Evolutionary conservation across 2,888 invertebrate genomes (phyloP), one percentile per base, ranked within the genome.

Genomic region (Macaria notata): DNA sequence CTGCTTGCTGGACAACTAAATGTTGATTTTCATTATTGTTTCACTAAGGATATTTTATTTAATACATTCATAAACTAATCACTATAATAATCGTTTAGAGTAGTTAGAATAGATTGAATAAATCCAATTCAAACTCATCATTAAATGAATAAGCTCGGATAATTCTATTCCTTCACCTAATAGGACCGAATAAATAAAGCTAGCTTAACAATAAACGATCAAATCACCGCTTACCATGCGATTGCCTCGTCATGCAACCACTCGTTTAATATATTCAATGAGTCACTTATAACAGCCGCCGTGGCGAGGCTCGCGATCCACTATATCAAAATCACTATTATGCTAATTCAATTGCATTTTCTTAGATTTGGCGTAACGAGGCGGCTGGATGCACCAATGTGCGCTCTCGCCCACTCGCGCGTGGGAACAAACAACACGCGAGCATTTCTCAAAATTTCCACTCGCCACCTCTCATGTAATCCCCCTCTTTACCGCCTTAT

Each of bases 341-440:
- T 77, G 70, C 70, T 75, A 78, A 79, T 77, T 73, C 61, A 75
- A 75, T 76, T 71, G 62, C 54, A 74, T 72, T 70, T 65, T 69
- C 67, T 73, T 62, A 73, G 69, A 74, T 79, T 82, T 75, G 76
- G 72, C 77, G 70, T 76, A 76, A 75, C 71, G 72, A 79, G 72
- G 67, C 75, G 66, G 63, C 68, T 60, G 64, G 65, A 75, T 76
- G 74, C 83, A 83, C 82, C 79, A 78, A 78, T 82, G 80, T 81
- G 80, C 77, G 79, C 79, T 75, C 69, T 78, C 84, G 78, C 86
- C 85, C 82, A 86, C 84, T 48, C 59, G 33, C 9, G 78, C 76
- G 77, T 81, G 72, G 83, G 82, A 68, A 63, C 73, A 69, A 54
- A 52, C 65, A 64, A 49, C 54, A 63, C 61, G 69, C 66, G 71